Base-by-base conservation (phyloP, 2,113 vertebrate genomes). In the Empidonax alnorum region DNA sequence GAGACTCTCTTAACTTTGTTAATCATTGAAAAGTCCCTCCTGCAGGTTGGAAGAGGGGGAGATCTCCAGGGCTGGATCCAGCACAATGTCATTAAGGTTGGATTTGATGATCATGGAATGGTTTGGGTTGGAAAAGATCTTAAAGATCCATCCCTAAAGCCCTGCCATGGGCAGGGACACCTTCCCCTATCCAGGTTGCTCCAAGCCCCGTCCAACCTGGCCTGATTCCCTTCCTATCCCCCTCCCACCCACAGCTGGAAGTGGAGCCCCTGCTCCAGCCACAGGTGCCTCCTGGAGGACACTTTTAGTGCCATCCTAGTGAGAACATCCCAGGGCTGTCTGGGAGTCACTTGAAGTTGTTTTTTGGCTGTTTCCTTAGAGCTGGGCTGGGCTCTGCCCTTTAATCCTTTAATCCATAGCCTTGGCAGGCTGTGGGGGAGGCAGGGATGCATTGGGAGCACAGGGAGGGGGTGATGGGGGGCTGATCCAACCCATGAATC, bases 11-110 rank as follows among this genome's bases (percentile, higher is more conserved):
- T 12, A 9, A 2, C 25, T 17, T 18, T 6, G 47, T 30, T 52
- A 3, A 1, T 11, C 6, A 12, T 1, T 14, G 12, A 30, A 18
- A 35, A 61, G 42, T 39, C 33, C 79, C 35, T 9, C 13, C 0
- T 21, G 63, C 11, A 3, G 35, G 9, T 1, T 24, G 71, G 84
- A 5, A 13, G 19, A 42, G 49, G 1, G 0, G 35, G 18, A 10
- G 1, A 2, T 5, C 42, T 21, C 62, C 61, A 18, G 63, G 35
- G 27, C n/a, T 10, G 30, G 61, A 27, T 21, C 49, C 21, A 52
- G 50, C 50, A 52, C 50, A 52, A 4, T 27, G 50, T 27, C 50
- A 27, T 27, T 52, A 52, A 6, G 31, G 14, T 1, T 5, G 73
- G 17, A 3, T 46, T 8, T 27, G 8, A 0, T 2, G 35, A 42